phyloP scores from a whole-genome alignment of 2,888 invertebrate species.

The Thelaira solivaga region DNA sequence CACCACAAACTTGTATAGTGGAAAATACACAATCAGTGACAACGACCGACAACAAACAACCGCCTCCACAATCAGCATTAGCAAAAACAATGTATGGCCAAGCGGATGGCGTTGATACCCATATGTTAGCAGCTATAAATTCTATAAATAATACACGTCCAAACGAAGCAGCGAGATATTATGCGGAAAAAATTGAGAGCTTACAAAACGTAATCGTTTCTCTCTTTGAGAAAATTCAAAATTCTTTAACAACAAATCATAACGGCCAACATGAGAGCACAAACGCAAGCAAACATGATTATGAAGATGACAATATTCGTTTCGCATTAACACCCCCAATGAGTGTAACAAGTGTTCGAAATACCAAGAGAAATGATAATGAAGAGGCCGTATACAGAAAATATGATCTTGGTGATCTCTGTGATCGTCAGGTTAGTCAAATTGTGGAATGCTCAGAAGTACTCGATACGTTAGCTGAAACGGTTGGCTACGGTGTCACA shows the following conservation, averaged over 20 bases:
- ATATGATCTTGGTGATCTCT: slow-evolving; percentile 52
- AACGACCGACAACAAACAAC: slow-evolving; percentile 31
- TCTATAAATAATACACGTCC: slow-evolving; percentile 48
- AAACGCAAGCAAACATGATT: slow-evolving; percentile 22
- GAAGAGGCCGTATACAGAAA: slow-evolving; percentile 3
- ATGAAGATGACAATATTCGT: slow-evolving; percentile 6
- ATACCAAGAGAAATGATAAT: slow-evolving; percentile 37
- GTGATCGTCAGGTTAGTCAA: slow-evolving; percentile 41
- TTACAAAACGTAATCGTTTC: slow-evolving; percentile 33
- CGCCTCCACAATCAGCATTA: slow-evolving; percentile 52
- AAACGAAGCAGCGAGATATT: slow-evolving; percentile 33
- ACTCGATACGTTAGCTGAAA: slow-evolving; percentile 72
- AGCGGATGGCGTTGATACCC: slow-evolving; percentile 9
- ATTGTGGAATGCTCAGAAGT: slow-evolving; percentile 70
- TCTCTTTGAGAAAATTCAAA: slow-evolving; percentile 51
- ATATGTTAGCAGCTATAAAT: slow-evolving; percentile 44
- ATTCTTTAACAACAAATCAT: slow-evolving; percentile 44
- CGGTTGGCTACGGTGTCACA: slow-evolving; percentile 63
- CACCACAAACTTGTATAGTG: slow-evolving; percentile 31
- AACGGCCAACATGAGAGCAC: slow-evolving; percentile 10
- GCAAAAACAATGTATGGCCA: slow-evolving; percentile 21
- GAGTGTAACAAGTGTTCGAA: slow-evolving; percentile 60
- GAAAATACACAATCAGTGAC: slow-evolving; percentile 51
- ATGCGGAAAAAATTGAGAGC: slow-evolving; percentile 43
- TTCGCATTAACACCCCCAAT: slow-evolving; percentile 55